Evolutionary conservation across 2,113 vertebrate genomes (phyloP), one percentile per base, ranked within the genome.

Genomic region (Malurus elegans): DNA sequence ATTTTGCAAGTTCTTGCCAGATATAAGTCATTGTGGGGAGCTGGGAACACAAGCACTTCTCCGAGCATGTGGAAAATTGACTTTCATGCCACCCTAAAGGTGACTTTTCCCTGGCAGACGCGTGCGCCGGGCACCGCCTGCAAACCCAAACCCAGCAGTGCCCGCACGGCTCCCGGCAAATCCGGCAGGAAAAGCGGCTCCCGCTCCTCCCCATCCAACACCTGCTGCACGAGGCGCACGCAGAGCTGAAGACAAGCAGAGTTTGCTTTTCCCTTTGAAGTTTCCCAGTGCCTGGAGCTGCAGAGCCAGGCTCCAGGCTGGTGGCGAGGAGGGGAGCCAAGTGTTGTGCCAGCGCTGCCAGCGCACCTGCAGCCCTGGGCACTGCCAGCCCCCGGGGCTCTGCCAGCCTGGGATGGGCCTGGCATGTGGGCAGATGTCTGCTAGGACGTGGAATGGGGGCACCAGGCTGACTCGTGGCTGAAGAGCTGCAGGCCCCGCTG

Each of bases 1-100:
- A 98, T 98, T 98, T 98, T 98, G 97, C 96, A 97, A 97, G 96
- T 98, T 97, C 96, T 94, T 96, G 98, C 98, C 98, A 98, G 98
- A 98, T 97, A 98, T 94, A 98, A 98, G 98, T 98, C 98, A 98
- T 98, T 97, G 98, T 96, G 89, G 70, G 96, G 96, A 97, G 94
- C 93, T 95, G 95, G 91, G 92, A 97, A 97, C 87, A 86, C 32
- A 7, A 92, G 44, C 14, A 0, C 51, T 87, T 93, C 97, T 95
- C 93, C 19, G 88, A 97, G 95, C 97, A 93, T 90, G 96, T 91
- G 97, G 97, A 95, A 94, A 97, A 97, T 92, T 80, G 97, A 97
- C 97, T 97, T 98, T 97, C 84, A 88, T 96, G 92, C 91, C 89
- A 81, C 90, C 97, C 95, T 95, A 96, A 93, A 98, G 97, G 98